Evolutionary conservation across 2,888 invertebrate genomes (phyloP).

Genomic region (Zeuzera pyrina): DNA sequence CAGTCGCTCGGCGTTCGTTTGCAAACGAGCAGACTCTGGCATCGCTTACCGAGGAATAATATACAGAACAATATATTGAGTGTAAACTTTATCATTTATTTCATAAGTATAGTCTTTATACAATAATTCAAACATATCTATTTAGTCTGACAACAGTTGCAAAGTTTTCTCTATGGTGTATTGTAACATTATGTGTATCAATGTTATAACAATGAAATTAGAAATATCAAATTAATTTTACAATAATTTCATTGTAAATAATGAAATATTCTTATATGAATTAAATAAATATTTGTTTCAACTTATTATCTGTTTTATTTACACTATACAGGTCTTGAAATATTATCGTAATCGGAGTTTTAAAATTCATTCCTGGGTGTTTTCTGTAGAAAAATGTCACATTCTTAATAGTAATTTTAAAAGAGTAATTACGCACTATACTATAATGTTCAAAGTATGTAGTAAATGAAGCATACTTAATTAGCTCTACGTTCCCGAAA

Average conservation of each 20-base stretch:
- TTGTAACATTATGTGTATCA: slow-evolving; percentile 54
- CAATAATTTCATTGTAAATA: slow-evolving; percentile 71
- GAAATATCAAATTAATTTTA: slow-evolving; percentile 52
- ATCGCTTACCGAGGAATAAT: slow-evolving; percentile 40
- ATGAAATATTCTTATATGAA: slow-evolving; percentile 67
- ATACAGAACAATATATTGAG: slow-evolving; percentile 59
- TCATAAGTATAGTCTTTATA: slow-evolving; percentile 60
- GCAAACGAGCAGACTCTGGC: slow-evolving; percentile 17
- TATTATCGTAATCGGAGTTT: slow-evolving; percentile 4
- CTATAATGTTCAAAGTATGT: too few relatives aligned
- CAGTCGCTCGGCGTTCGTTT: slow-evolving; percentile 17
- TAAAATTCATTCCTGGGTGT: slow-evolving; percentile 29
- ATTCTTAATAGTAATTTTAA: too few relatives aligned
- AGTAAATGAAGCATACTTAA: too few relatives aligned
- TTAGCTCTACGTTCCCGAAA: too few relatives aligned
- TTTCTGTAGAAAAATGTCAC: slow-evolving; percentile 24
- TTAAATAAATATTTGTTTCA: slow-evolving; percentile 71
- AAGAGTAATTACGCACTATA: slow-evolving; percentile 14
- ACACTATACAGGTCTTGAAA: neutral
- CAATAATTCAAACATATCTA: slow-evolving; percentile 57
- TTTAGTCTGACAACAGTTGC: slow-evolving; percentile 64
- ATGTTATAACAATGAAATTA: slow-evolving; percentile 68
- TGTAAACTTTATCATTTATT: slow-evolving; percentile 58
- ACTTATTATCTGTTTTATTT: slow-evolving; percentile 39
- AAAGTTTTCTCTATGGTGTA: slow-evolving; percentile 73